phyloP scores from a whole-genome alignment of 2,113 vertebrate species.

The Nothocercus nigrocapillus region DNA sequence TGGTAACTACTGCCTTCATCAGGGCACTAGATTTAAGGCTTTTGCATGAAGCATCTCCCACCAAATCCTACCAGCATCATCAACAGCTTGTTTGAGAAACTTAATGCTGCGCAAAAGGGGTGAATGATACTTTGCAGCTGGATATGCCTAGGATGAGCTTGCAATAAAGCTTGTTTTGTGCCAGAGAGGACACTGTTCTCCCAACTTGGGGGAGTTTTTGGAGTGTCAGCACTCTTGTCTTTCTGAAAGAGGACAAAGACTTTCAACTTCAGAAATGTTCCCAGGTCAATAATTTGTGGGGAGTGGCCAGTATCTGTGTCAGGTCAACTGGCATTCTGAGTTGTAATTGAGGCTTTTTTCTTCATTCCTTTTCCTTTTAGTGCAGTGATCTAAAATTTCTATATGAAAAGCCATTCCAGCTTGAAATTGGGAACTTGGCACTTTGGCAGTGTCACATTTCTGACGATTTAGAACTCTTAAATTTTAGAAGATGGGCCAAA shows the following conservation, averaged over 20 bases:
- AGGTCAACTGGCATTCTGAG: neutral
- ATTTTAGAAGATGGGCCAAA: neutral
- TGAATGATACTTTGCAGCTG: neutral
- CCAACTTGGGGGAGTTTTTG: neutral
- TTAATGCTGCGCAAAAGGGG: accelerated
- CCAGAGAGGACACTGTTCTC: neutral
- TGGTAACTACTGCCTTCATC: neutral
- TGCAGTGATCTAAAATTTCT: neutral
- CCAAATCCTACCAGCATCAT: neutral
- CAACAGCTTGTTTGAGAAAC: neutral
- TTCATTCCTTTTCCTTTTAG: neutral
- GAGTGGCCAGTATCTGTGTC: neutral
- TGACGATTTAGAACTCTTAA: neutral
- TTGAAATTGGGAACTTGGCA: neutral
- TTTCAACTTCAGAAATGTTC: neutral
- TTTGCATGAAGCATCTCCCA: neutral
- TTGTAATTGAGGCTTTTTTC: neutral
- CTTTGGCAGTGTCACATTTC: accelerated
- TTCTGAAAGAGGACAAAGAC: neutral
- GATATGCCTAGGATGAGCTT: neutral
- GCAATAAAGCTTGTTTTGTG: neutral
- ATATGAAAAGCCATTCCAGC: neutral
- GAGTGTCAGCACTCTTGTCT: neutral
- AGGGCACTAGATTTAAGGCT: neutral
- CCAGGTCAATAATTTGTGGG: neutral